Evolutionary conservation across 2,888 invertebrate species (phyloP).

Genomic region (Aelia acuminata): DNA sequence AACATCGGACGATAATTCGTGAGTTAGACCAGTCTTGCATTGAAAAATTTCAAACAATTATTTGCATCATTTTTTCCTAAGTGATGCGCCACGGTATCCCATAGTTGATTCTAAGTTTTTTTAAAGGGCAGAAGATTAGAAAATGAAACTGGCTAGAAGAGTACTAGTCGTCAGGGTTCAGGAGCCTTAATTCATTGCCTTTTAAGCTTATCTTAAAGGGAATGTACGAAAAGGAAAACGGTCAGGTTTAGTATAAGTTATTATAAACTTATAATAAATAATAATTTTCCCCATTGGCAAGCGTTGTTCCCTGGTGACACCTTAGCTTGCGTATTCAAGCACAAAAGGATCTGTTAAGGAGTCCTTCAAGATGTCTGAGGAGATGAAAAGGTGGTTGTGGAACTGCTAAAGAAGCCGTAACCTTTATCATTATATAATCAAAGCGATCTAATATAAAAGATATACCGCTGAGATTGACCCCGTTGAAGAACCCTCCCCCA

Average conservation of each 20-base stretch:
- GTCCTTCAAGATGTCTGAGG: neutral
- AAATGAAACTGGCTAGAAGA: too few species aligned
- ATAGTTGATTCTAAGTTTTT: too few species aligned
- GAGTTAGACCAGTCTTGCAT: too few species aligned
- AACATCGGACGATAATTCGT: too few species aligned
- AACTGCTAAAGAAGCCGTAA: neutral
- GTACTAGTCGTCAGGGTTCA: too few species aligned
- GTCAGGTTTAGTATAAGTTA: too few species aligned
- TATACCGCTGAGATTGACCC: neutral
- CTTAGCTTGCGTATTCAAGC: neutral
- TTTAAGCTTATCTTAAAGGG: neutral
- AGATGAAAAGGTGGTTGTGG: neutral
- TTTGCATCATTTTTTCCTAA: too few species aligned
- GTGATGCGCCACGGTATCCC: too few species aligned
- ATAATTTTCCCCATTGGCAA: neutral
- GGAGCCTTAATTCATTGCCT: neutral
- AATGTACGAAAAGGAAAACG: neutral
- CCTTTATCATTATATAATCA: constrained; percentile 28
- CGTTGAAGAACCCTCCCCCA: neutral
- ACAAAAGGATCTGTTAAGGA: neutral
- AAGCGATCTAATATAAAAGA: constrained; percentile 43
- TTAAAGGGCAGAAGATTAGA: neutral
- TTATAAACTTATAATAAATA: too few species aligned
- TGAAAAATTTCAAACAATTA: too few species aligned
- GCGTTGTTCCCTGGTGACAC: neutral